Evolutionary conservation across 2,797 vertebrate species (phyloP), one percentile per base, ranked within the genome.

Genomic region (Lepus townsendii): DNA sequence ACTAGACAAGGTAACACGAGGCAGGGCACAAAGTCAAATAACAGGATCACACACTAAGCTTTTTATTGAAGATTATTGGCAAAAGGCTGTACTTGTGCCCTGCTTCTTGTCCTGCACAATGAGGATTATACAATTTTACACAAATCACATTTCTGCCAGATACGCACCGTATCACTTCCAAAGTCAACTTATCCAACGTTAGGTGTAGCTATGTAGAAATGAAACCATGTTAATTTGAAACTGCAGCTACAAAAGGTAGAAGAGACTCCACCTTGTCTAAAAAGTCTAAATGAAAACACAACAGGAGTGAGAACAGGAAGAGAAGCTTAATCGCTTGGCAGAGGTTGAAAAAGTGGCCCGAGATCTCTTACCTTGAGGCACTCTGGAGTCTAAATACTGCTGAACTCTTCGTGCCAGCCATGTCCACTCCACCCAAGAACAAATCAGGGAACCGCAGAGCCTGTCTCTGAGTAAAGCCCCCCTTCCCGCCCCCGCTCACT

Each of bases 61-160:
- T 95, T 97, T 97, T 92, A 95, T 96, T 97, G 16, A 87, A 95
- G 79, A 96, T 95, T 96, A 96, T 79, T 96, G 95, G 71, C 87
- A 95, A 92, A 87, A 97, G 96, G 73, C 50, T 89, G 76, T 86
- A 76, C 52, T 89, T 86, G 35, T 54, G 63, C 20, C 78, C 96
- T 83, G 72, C 88, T 96, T 96, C 83, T 11, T 86, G 91, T 93
- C 95, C 95, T 94, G 38, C 52, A 89, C 66, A 93, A 97, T 83
- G 1, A 91, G 68, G 95, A 96, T 77, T 71, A 92, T 12, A 88
- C 38, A 93, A 63, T 76, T 96, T 95, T 80, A 92, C 24, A 85
- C 27, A 97, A 97, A 96, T 63, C 52, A 35, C 50, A 66, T 90
- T 97, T 96, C 92, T 96, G 87, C 69, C 78, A 83, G 93, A 97